Evolutionary conservation across 2,888 invertebrate genomes (phyloP).

Genomic region (Drosophila atroscutellata): DNA sequence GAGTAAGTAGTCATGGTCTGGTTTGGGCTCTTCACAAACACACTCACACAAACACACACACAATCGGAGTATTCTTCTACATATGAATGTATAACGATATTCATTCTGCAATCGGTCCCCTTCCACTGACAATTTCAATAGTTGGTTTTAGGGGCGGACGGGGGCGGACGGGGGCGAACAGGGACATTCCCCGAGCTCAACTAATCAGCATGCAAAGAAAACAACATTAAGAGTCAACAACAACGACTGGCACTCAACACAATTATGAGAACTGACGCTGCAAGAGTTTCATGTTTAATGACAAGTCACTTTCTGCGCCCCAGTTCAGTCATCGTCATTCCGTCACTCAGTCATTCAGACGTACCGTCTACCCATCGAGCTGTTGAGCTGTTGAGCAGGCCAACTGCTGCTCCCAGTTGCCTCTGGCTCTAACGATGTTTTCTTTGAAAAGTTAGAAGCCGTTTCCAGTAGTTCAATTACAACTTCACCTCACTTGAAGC

Average conservation of each 20-base stretch:
- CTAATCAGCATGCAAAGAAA: conserved; percentile 82
- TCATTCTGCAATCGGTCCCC: conserved; percentile 70
- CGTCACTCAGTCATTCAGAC: neutral
- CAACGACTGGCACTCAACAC: conserved; percentile 78
- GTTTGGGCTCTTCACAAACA: conserved; percentile 45
- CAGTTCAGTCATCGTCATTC: conserved; percentile 71
- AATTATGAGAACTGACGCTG: conserved; percentile 81
- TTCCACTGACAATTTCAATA: conserved; percentile 52
- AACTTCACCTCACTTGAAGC: conserved; percentile 71
- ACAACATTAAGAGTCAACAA: conserved; percentile 80
- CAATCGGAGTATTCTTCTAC: conserved; percentile 18
- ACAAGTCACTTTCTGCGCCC: conserved; percentile 80
- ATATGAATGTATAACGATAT: conserved; percentile 69
- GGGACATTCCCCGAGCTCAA: conserved; percentile 74
- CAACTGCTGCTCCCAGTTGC: conserved; percentile 3
- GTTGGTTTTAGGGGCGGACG: neutral
- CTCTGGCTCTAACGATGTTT: conserved; percentile 74
- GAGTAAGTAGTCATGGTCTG: conserved; percentile 59
- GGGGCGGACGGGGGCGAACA: neutral
- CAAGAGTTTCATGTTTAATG: conserved; percentile 78
- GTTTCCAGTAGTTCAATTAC: conserved; percentile 80
- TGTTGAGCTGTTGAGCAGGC: neutral
- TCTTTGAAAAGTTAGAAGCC: conserved; percentile 78
- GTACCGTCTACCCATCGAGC: conserved; percentile 26
- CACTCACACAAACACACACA: conserved; percentile 26